A percentile compares a stretch with the other conserved stretches of the same genome.
Conservation (phyloP, 2,113 vertebrate species). For the cat (Felis catus) region F.catus_Fca126_mat1.0 CM031427.1:6014001-6014500, state of each 20-base stretch:
- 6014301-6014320: no score
- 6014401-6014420: no score
- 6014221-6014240: not conserved
- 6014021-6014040: not conserved
- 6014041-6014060: not conserved
- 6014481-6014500: not conserved
- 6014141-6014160: not conserved
- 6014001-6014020: not conserved
- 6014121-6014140: slow-evolving; percentile 30
- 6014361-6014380: no score
- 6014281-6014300: no score
- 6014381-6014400: no score
- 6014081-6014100: slow-evolving; percentile 49
- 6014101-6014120: not conserved
- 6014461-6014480: not conserved
- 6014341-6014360: no score
- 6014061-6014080: slow-evolving; percentile 45
- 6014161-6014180: slow-evolving; percentile 62
- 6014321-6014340: no score
- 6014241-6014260: not conserved
- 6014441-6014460: no score
- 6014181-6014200: slow-evolving; percentile 74
- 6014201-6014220: slow-evolving; percentile 71
- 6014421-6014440: no score
- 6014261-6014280: no score